These are phyloP conservation scores for Myiotriccus ornatus DNA, from an alignment of 2,797 vertebrate species.

Conservation along the genomic window DNA sequence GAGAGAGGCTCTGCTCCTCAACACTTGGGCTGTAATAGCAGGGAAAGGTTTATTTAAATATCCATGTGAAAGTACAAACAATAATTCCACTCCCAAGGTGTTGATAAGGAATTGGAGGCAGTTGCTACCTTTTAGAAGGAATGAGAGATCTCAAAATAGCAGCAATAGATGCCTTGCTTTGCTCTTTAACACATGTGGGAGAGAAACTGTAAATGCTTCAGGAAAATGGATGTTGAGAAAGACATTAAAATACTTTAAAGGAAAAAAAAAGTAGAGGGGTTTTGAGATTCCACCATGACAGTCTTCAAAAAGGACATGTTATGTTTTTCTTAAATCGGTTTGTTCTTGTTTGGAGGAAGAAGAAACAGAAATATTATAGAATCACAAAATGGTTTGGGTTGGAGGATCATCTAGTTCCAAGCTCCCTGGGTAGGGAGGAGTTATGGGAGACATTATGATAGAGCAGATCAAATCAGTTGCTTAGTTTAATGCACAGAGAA, in stretches of 20 bases:
- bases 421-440: background rate
- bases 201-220: slow-evolving; percentile 12
- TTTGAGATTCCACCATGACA: background rate
- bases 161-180: background rate
- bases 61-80: background rate
- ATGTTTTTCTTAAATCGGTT: background rate
- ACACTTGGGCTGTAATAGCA: background rate
- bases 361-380: background rate
- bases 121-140: background rate
- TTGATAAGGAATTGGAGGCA: background rate
- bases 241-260: background rate
- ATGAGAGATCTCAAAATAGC: background rate
- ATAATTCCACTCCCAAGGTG: background rate
- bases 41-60: background rate
- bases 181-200: background rate
- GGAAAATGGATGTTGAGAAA: background rate
- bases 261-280: background rate
- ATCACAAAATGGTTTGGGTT: background rate
- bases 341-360: background rate
- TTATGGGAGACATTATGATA: fast-evolving
- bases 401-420: background rate
- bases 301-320: background rate
- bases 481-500: background rate
- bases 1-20: background rate
- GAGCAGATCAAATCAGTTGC: background rate